phyloP scores from a whole-genome alignment of 1,140 invertebrate genomes.

The Aphelenchoides besseyi region DNA sequence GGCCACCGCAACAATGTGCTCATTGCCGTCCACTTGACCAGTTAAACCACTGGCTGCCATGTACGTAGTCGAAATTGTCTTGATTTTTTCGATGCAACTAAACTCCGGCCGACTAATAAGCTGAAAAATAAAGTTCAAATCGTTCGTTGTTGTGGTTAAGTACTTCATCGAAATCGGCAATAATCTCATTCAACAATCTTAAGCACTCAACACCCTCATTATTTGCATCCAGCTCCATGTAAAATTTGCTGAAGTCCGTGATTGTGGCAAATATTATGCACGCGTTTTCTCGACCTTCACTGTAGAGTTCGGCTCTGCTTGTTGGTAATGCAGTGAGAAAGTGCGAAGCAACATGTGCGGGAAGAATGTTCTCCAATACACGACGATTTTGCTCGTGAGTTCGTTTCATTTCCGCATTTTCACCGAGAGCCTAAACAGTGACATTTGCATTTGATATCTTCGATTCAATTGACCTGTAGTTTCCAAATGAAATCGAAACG shows the following conservation, averaged over 20 bases:
- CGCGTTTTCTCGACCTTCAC: slow-evolving; percentile 80
- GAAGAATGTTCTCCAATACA: slow-evolving; percentile 86
- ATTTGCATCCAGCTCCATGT: slow-evolving; percentile 84
- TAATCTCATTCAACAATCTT: slow-evolving; percentile 92
- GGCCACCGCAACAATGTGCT: slow-evolving; percentile 72
- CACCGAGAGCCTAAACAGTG: slow-evolving; percentile 55
- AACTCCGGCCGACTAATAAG: slow-evolving; percentile 78
- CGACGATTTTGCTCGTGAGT: slow-evolving; percentile 57
- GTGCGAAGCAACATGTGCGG: slow-evolving; percentile 85
- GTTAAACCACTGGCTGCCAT: slow-evolving; percentile 87
- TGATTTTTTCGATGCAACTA: slow-evolving; percentile 87
- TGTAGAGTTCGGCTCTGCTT: slow-evolving; percentile 49
- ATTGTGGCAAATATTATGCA: slow-evolving; percentile 89
- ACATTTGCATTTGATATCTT: slow-evolving; percentile 2
- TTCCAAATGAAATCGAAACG: slow-evolving; percentile 62
- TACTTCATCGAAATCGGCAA: slow-evolving; percentile 90
- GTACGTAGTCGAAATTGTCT: slow-evolving; percentile 90
- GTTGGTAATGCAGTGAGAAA: slow-evolving; percentile 69
- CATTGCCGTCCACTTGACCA: slow-evolving; percentile 38
- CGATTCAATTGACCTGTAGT: slow-evolving; percentile 47
- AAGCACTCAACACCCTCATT: slow-evolving; percentile 88
- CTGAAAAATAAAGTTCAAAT: slow-evolving; percentile 65
- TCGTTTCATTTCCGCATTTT: slow-evolving; percentile 60
- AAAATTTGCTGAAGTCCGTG: slow-evolving; percentile 92
- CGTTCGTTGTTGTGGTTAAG: neutral